A percentile compares a stretch with the other conserved stretches of the same genome.
Evolutionary conservation across 2,113 vertebrate genomes (phyloP).

Genomic region (Eclectus roratus): DNA sequence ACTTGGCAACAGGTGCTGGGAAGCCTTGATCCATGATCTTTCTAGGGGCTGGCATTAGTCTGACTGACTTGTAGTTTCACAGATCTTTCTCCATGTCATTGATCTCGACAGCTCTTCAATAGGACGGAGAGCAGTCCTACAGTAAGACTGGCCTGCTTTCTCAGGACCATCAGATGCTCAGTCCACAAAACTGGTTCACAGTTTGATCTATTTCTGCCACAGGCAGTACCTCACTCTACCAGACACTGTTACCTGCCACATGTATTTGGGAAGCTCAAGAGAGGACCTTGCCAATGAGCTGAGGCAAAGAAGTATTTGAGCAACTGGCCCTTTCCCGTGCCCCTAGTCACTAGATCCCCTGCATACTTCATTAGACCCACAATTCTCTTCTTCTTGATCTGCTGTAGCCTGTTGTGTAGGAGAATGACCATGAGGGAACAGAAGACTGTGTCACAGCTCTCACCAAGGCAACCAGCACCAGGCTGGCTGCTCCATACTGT

Average conservation of each 20-base stretch:
- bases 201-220: neutral
- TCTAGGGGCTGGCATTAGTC: neutral
- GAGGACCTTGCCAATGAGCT: neutral
- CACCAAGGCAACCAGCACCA: neutral
- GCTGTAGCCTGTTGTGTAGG: neutral
- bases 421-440: neutral
- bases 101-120: neutral
- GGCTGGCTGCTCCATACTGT: neutral
- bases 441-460: neutral
- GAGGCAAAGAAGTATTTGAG: rapidly evolving
- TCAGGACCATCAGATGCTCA: neutral
- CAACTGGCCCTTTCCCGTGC: neutral
- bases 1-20: neutral
- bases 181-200: neutral
- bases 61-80: neutral
- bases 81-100: neutral
- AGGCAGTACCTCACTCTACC: neutral
- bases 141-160: neutral
- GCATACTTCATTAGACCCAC: neutral
- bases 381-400: neutral
- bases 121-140: neutral
- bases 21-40: neutral
- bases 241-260: neutral
- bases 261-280: neutral
- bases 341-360: neutral